These are phyloP conservation scores for Merluccius polli DNA, from an alignment of 2,797 vertebrate genomes.

Conservation along the genomic window DNA sequence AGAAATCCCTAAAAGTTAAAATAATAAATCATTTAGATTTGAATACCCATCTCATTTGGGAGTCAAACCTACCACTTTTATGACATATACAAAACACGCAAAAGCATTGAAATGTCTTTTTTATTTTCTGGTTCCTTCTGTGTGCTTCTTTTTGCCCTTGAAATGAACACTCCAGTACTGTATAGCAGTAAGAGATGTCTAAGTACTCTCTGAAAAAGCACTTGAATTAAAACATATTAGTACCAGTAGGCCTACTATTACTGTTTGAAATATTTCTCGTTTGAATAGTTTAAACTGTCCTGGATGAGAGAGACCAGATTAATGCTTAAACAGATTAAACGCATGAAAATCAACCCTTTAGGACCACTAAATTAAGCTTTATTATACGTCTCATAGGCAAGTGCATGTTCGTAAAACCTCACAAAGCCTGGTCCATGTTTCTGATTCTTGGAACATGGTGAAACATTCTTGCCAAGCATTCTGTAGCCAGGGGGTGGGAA, in stretches of 20 bases:
- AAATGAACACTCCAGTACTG: too few species aligned
- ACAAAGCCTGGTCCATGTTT: slow-evolving; percentile 51
- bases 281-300: slow-evolving; percentile 11
- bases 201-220: neutral
- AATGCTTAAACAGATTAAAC: slow-evolving; percentile 23
- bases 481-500: slow-evolving; percentile 53
- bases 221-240: neutral
- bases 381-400: slow-evolving; percentile 64
- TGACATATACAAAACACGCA: neutral
- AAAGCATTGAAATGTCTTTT: neutral
- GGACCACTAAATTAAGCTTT: slow-evolving; percentile 57
- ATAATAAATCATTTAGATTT: neutral
- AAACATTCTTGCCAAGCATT: slow-evolving; percentile 64
- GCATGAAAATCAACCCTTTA: slow-evolving; percentile 22
- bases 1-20: too few species aligned
- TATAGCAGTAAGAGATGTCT: neutral
- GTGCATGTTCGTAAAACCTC: slow-evolving; percentile 57
- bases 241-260: too few species aligned
- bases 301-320: neutral
- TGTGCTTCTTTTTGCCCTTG: neutral
- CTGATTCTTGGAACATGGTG: slow-evolving; percentile 59
- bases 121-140: neutral
- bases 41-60: neutral
- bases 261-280: neutral
- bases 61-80: neutral